phyloP scores from a whole-genome alignment of 2,113 vertebrate species.

The Mesoclemmys tuberculata region DNA sequence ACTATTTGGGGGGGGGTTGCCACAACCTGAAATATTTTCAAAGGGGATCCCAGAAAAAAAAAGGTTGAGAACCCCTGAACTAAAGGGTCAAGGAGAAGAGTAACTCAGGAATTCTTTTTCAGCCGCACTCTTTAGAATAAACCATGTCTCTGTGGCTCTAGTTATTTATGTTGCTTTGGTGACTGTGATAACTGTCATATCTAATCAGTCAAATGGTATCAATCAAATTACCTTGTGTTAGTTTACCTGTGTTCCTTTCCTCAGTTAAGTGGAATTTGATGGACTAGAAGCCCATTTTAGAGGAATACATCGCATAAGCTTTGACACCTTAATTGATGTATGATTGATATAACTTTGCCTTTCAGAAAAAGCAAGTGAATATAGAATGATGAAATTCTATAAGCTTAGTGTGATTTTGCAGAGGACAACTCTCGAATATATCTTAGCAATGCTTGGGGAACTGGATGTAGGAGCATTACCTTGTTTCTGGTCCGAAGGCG shows the following conservation, averaged over 20 bases:
- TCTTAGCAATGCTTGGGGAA: not conserved
- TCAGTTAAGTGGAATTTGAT: conserved; percentile 3
- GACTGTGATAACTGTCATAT: conserved; percentile 48
- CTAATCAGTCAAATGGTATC: not conserved
- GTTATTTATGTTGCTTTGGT: not conserved
- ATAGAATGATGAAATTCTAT: not conserved
- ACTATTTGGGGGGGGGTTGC: no score
- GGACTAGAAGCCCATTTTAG: not conserved
- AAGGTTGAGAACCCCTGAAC: no score
- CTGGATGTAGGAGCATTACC: not conserved
- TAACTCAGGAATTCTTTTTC: not conserved
- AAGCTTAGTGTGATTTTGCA: not conserved
- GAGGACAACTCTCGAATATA: not conserved
- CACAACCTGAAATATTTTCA: no score
- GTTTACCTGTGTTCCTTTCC: not conserved
- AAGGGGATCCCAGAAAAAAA: no score
- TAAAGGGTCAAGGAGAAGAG: not conserved
- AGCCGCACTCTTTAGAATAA: conserved; percentile 6
- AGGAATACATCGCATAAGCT: not conserved
- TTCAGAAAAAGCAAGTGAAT: not conserved
- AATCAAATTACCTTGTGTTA: not conserved
- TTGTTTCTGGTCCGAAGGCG: not conserved
- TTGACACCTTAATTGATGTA: not conserved
- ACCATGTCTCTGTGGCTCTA: not conserved
- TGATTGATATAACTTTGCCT: not conserved